Conservation (phyloP, 2,888 invertebrate species). For the Platynereis dumerilii region DNA sequence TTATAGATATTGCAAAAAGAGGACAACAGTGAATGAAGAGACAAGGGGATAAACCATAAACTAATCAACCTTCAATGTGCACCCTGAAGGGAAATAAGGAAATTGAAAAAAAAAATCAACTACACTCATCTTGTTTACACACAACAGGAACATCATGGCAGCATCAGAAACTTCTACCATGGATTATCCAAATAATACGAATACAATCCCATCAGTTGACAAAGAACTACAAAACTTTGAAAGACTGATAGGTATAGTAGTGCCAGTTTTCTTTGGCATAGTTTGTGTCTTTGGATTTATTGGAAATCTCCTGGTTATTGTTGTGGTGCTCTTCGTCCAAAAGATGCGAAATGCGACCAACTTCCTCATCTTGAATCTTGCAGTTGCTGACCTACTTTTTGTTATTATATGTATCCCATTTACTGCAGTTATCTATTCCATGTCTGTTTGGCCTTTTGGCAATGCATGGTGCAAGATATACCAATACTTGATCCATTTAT, state of each 20-base stretch:
- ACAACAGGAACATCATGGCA: too few relatives aligned
- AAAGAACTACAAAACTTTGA: too few relatives aligned
- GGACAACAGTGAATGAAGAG: too few relatives aligned
- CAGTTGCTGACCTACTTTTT: conserved; percentile 88
- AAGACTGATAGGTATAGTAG: conserved; percentile 44
- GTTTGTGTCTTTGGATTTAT: conserved; percentile 86
- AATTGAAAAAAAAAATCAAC: too few relatives aligned
- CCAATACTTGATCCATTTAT: conserved; percentile 89
- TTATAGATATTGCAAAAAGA: too few relatives aligned
- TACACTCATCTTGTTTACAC: too few relatives aligned
- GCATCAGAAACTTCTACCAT: too few relatives aligned
- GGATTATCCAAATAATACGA: too few relatives aligned
- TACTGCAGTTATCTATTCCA: conserved; percentile 87
- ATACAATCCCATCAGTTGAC: too few relatives aligned
- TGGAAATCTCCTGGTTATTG: conserved; percentile 86
- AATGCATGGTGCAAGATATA: conserved; percentile 88
- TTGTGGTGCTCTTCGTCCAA: conserved; percentile 88
- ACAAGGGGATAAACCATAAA: too few relatives aligned
- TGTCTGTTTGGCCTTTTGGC: conserved; percentile 90
- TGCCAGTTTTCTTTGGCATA: conserved; percentile 77
- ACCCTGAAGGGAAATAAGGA: too few relatives aligned
- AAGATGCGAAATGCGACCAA: conserved; percentile 94
- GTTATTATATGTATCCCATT: conserved; percentile 93
- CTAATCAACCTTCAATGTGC: too few relatives aligned
- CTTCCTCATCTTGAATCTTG: conserved; percentile 86